phyloP scores from a whole-genome alignment of 2,888 invertebrate genomes.

The Melanchra persicariae region DNA sequence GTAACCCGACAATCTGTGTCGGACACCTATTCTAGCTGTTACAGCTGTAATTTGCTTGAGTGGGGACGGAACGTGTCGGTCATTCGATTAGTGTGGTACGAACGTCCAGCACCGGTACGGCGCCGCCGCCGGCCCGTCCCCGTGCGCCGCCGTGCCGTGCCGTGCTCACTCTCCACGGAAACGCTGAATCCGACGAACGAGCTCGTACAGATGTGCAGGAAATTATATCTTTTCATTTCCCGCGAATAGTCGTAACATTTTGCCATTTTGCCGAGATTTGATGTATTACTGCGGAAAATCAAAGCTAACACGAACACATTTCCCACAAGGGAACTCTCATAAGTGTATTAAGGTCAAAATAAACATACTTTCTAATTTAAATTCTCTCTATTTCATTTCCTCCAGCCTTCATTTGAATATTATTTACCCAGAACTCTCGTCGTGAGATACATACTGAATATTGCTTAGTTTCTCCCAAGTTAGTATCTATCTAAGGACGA shows the following conservation, averaged over 20 bases:
- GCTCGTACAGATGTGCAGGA: constrained; percentile 46
- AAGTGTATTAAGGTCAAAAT: constrained; percentile 19
- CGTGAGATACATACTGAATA: constrained; percentile 53
- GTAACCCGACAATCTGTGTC: constrained; percentile 69
- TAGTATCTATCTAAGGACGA: constrained; percentile 58
- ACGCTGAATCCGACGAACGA: constrained; percentile 46
- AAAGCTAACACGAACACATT: constrained; percentile 28
- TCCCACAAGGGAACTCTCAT: constrained; percentile 13
- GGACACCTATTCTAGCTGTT: constrained; percentile 69
- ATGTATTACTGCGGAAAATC: constrained; percentile 52
- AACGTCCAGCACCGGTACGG: constrained; percentile 22
- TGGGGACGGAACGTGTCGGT: constrained; percentile 68
- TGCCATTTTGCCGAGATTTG: constrained; percentile 51
- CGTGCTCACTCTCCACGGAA: constrained; percentile 37
- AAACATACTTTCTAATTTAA: constrained; percentile 42
- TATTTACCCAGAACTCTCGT: constrained; percentile 43
- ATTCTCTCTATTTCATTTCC: constrained; percentile 24
- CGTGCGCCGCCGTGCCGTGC: constrained; percentile 26
- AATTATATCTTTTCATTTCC: constrained; percentile 55
- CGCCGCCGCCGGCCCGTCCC: constrained; percentile 13
- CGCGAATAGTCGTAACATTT: constrained; percentile 53
- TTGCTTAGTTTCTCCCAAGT: constrained; percentile 56
- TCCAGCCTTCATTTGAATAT: constrained; percentile 23
- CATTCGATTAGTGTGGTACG: constrained; percentile 69
- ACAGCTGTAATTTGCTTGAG: constrained; percentile 74